Conservation (phyloP, 2,113 vertebrate genomes). For the Phalacrocorax carbo region DNA sequence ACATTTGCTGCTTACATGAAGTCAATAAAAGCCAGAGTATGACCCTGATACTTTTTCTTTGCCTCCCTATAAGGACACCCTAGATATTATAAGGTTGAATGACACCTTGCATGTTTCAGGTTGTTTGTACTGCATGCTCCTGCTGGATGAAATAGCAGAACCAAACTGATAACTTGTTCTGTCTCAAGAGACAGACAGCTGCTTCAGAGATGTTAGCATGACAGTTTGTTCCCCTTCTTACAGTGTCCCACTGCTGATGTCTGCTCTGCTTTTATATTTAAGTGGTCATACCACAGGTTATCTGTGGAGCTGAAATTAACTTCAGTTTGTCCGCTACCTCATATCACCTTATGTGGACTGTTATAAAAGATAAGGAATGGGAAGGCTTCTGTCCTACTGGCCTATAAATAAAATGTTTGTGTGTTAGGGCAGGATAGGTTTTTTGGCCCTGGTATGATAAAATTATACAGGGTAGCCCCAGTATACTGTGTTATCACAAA, state of each 20-base stretch:
- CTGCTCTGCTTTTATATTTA: background rate
- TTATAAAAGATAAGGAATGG: conserved; percentile 30
- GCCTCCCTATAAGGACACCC: background rate
- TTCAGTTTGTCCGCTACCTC: background rate
- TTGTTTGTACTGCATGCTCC: background rate
- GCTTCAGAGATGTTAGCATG: background rate
- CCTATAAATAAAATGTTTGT: conserved; percentile 42
- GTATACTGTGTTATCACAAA: background rate
- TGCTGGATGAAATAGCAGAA: background rate
- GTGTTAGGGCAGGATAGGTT: background rate
- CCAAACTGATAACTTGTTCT: background rate
- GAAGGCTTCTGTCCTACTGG: background rate
- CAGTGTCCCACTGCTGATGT: background rate
- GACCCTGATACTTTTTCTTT: background rate
- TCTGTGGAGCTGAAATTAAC: background rate
- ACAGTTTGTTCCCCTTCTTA: background rate
- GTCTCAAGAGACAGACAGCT: background rate
- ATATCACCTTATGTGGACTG: background rate
- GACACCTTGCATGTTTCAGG: background rate
- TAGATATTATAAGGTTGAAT: background rate
- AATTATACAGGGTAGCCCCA: background rate
- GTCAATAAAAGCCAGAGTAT: background rate
- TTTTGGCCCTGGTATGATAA: background rate
- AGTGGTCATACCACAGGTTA: background rate
- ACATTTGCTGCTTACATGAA: background rate